These are phyloP conservation scores for Tragelaphus imberbis DNA, from an alignment of 2,113 vertebrate genomes.

Conservation along the genomic window DNA sequence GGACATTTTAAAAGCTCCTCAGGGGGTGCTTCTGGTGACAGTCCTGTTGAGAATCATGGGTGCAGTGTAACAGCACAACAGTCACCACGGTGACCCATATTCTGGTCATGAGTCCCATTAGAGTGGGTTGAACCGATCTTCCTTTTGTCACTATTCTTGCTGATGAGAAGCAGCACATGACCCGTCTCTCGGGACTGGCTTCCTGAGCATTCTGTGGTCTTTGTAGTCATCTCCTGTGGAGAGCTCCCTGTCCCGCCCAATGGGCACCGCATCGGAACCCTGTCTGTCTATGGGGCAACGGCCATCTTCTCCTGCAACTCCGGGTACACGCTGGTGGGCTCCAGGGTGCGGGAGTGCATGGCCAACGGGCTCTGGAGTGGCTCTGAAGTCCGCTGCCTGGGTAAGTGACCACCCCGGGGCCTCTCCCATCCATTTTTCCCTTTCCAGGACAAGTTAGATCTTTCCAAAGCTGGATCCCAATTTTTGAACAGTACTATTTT, in stretches of 20 bases:
- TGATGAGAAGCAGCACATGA: neutral
- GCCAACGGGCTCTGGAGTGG: conserved; percentile 98
- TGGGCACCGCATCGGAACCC: conserved; percentile 94
- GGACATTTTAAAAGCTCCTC: neutral
- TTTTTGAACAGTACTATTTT: neutral
- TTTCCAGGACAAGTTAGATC: neutral
- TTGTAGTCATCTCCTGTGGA: conserved; percentile 94
- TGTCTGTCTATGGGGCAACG: conserved; percentile 91
- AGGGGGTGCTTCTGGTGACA: neutral
- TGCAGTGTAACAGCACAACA: too few species aligned
- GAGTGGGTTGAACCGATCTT: neutral
- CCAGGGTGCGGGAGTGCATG: conserved; percentile 95
- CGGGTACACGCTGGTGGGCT: conserved; percentile 95
- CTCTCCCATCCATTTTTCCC: neutral
- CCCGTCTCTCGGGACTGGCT: rapidly evolving
- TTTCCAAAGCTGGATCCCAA: neutral
- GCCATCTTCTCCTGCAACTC: conserved; percentile 99
- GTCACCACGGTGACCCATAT: rapidly evolving
- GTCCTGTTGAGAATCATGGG: neutral
- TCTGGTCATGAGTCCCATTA: neutral
- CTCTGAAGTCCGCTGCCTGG: conserved; percentile 91
- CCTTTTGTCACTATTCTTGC: neutral
- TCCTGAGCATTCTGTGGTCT: neutral
- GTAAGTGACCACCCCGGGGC: conserved; percentile 76
- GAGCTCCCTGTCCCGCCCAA: conserved; percentile 92